A percentile compares a stretch with the other conserved stretches of the same genome.
Evolutionary conservation across 2,113 vertebrate genomes (phyloP).

Genomic region (Monarcha castaneiventris): DNA sequence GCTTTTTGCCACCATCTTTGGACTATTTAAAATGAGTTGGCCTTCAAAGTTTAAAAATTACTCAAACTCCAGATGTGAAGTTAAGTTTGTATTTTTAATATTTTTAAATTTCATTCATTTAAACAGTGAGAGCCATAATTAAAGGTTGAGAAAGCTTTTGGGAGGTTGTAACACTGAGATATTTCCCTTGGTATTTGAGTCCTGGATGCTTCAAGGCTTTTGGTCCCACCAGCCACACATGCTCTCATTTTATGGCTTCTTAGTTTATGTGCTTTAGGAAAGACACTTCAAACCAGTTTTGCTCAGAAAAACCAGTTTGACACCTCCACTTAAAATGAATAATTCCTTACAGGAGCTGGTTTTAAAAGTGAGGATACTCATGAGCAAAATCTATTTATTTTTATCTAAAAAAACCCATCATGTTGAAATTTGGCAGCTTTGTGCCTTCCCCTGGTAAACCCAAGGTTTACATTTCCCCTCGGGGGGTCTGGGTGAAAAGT

Average conservation of each 20-base stretch:
- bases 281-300: not conserved
- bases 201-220: not conserved
- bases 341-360: not conserved
- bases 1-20: not conserved
- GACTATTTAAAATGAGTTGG: not conserved
- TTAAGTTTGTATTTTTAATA: not conserved
- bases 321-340: not conserved
- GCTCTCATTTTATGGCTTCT: not conserved
- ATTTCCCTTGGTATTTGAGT: not conserved
- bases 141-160: not conserved
- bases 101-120: not conserved
- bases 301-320: not conserved
- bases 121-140: not conserved
- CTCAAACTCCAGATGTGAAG: not conserved
- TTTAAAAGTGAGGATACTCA: not conserved
- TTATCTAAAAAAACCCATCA: not conserved
- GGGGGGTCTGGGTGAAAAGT: not conserved
- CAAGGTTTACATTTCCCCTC: not conserved
- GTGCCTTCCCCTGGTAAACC: not conserved
- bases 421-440: not conserved
- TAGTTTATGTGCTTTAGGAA: not conserved
- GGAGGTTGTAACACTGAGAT: not conserved
- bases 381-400: not conserved
- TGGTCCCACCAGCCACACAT: not conserved
- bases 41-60: not conserved